Conservation (phyloP, 1,140 invertebrate species). For the Diabrotica virgifera region DNA sequence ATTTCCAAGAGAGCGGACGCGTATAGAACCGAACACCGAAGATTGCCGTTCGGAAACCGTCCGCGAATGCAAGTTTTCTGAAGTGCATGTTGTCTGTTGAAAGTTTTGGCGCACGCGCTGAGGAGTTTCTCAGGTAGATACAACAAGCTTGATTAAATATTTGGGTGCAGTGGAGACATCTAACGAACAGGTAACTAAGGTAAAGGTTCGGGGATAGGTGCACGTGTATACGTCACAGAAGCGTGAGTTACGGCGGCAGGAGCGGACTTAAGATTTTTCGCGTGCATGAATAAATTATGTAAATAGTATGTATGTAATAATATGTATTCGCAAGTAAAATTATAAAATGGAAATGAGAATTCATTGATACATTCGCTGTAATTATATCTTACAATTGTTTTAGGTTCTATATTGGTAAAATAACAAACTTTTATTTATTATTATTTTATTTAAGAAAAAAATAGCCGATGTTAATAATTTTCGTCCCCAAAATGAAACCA, state of each 20-base stretch:
- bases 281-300: too few relatives aligned
- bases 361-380: too few relatives aligned
- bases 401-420: too few relatives aligned
- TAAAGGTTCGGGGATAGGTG: neutral
- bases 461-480: too few relatives aligned
- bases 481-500: too few relatives aligned
- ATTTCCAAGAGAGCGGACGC: neutral
- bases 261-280: neutral
- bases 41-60: neutral
- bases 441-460: too few relatives aligned
- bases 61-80: constrained; percentile 19
- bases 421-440: too few relatives aligned
- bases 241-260: neutral
- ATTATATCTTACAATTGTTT: too few relatives aligned
- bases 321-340: too few relatives aligned
- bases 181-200: constrained; percentile 19
- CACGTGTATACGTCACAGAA: neutral
- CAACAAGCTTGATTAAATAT: constrained; percentile 11
- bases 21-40: neutral
- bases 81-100: constrained; percentile 23
- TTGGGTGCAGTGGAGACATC: constrained; percentile 12
- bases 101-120: constrained; percentile 24
- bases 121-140: constrained; percentile 10
- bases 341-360: too few relatives aligned
- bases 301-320: too few relatives aligned